phyloP scores from a whole-genome alignment of 2,113 vertebrate genomes.

The Ameiurus melas region DNA sequence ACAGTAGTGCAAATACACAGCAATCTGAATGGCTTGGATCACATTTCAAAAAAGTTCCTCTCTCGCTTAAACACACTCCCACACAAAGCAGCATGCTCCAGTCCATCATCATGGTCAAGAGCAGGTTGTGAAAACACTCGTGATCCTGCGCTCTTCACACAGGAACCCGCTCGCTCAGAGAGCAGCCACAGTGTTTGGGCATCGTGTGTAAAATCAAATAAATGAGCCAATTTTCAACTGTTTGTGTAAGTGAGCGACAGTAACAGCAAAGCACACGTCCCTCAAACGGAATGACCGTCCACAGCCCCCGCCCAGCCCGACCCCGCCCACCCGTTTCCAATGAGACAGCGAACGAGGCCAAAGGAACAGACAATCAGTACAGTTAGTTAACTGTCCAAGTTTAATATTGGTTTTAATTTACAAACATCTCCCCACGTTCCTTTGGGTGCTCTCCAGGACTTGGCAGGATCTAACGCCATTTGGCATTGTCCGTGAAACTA shows the following conservation, averaged over 20 bases:
- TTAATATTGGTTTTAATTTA: constrained; percentile 53
- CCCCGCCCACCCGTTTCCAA: background rate
- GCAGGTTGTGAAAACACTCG: constrained; percentile 39
- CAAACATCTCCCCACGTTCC: constrained; percentile 40
- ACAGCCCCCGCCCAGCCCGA: too few species aligned
- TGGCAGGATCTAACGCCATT: constrained; percentile 17
- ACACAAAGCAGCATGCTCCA: constrained; percentile 28
- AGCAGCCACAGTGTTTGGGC: background rate
- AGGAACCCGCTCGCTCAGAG: background rate
- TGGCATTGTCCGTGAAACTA: constrained; percentile 11
- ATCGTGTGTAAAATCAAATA: background rate
- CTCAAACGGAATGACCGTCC: background rate
- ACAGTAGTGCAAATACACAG: constrained; percentile 1
- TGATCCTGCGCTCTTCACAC: constrained; percentile 22
- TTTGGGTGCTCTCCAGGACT: constrained; percentile 27
- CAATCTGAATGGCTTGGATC: constrained; percentile 14
- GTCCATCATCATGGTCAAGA: constrained; percentile 44
- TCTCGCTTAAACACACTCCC: constrained; percentile 10
- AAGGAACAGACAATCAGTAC: constrained; percentile 67
- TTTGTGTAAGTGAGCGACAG: background rate
- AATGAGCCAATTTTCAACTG: background rate
- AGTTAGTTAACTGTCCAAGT: constrained; percentile 51
- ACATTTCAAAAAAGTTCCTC: background rate
- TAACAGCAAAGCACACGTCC: background rate
- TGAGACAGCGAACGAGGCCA: constrained; percentile 59